Percentiles rank a stretch among this genome's conserved stretches.
phyloP scores from a whole-genome alignment of 2,113 vertebrate genomes.

The Oreocharis arfaki region DNA sequence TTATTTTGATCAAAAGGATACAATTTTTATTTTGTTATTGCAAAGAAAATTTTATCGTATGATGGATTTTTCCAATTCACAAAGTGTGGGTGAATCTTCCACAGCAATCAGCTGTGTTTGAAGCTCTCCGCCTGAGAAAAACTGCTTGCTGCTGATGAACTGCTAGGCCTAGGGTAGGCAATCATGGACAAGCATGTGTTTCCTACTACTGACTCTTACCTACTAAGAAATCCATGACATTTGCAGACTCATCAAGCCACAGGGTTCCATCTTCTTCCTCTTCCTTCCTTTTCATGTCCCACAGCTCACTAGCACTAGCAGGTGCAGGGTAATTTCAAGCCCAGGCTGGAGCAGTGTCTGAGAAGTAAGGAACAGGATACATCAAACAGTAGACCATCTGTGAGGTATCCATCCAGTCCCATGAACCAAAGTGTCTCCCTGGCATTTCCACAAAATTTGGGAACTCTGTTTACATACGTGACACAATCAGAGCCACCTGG shows the following conservation, averaged over 20 bases:
- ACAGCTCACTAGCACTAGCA: background rate
- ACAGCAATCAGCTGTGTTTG: background rate
- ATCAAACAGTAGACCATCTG: background rate
- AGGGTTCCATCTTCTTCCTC: background rate
- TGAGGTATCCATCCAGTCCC: background rate
- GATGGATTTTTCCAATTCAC: background rate
- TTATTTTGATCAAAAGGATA: background rate
- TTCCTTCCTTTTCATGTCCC: background rate
- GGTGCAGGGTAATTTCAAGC: background rate
- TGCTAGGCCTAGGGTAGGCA: background rate
- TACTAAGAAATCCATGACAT: background rate
- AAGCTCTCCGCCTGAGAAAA: background rate
- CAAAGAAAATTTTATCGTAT: background rate
- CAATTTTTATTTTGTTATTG: background rate
- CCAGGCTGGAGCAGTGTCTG: background rate
- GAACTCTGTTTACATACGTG: rapidly evolving
- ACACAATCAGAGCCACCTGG: background rate
- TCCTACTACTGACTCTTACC: background rate
- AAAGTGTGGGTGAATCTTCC: background rate
- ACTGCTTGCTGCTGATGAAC: background rate
- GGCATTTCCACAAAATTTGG: background rate
- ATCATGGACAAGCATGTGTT: background rate
- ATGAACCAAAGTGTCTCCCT: background rate
- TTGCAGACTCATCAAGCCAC: background rate
- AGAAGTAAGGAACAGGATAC: background rate